Base-by-base conservation (phyloP, 37 sponge, comb jelly and placozoan species). In the Axinella damicornis region DNA sequence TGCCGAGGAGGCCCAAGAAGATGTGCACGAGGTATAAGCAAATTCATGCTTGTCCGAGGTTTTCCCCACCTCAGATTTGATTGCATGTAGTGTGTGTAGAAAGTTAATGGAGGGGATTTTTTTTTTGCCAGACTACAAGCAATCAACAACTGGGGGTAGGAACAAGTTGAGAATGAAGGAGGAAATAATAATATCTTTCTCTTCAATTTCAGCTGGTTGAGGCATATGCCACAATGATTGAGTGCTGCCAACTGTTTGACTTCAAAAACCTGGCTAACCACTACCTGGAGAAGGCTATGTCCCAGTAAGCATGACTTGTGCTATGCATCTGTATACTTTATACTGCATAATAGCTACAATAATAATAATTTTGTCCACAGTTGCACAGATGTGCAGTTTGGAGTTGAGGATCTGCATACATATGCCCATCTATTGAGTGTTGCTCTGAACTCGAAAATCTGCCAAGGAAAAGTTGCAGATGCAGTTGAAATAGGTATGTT, bases 221-320 rank as follows among this genome's bases (percentile, higher is more conserved):
- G 27, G 89, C 95, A 0, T 95, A 95, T 81, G 74, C 93, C 46
- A 80, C 83, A 13, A 81, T 92, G 84, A 81, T 95, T 35, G 89
- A 89, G 58, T 92, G 95, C 59, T 92, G 92, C 64, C 90, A 92
- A 70, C 65, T 72, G 41, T 88, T 89, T 33, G 64, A 80, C 17
- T 73, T 76, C 40, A 77, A 73, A 34, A 65, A 78, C 2, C 57
- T 92, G 18, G 85, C 75, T 2, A 79, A 72, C 63, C 33, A 66
- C 37, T 92, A 88, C 37, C 24, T 81, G 27, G 75, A 83, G 61
- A 71, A 80, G 53, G 87, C 87, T 15, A 57, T 86, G 33, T 33
- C 57, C 5, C 64, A 74, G 91, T 91, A 46, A 67, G 91, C 81
- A 17, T 5, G 16, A 18, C 13, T 61, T 1, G 14, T 69, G n/a